Conservation (phyloP, 2,113 vertebrate genomes). For the Chascanopsetta lugubris region DNA sequence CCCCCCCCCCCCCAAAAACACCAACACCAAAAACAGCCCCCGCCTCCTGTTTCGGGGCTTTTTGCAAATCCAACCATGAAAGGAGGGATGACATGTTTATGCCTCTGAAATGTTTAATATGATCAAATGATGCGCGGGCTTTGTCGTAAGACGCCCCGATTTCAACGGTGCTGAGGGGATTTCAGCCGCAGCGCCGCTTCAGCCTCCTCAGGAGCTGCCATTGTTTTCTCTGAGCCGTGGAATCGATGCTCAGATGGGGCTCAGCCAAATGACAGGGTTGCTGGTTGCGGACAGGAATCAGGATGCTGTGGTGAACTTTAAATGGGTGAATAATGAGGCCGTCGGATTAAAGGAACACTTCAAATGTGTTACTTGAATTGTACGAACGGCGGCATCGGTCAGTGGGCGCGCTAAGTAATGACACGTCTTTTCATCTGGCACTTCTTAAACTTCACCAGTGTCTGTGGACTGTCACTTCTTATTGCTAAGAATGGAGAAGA, state of each 20-base stretch:
- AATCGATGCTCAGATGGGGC: conserved; percentile 78
- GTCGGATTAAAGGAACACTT: conserved; percentile 30
- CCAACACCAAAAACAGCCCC: too few species aligned
- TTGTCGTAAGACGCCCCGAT: conserved; percentile 40
- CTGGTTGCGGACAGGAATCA: conserved; percentile 78
- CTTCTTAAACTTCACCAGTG: background rate
- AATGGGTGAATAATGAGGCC: conserved; percentile 39
- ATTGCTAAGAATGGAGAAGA: background rate
- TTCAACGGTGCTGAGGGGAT: conserved; percentile 26
- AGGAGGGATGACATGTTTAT: conserved; percentile 44
- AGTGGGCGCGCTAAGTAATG: background rate
- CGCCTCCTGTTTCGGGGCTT: too few species aligned
- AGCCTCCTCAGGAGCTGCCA: conserved; percentile 14
- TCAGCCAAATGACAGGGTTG: conserved; percentile 80
- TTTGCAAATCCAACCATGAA: conserved; percentile 1
- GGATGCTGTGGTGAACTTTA: conserved; percentile 39
- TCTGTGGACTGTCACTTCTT: conserved; percentile 3
- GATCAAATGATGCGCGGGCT: conserved; percentile 42
- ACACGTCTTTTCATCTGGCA: background rate
- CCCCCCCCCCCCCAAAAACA: too few species aligned
- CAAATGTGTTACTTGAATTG: conserved; percentile 20
- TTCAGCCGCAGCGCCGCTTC: conserved; percentile 5
- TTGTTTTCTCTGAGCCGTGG: conserved; percentile 65
- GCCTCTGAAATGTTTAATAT: conserved; percentile 37
- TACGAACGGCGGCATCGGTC: conserved; percentile 1